Conservation (phyloP, 2,113 vertebrate species). For the Catharus bicknelli region DNA sequence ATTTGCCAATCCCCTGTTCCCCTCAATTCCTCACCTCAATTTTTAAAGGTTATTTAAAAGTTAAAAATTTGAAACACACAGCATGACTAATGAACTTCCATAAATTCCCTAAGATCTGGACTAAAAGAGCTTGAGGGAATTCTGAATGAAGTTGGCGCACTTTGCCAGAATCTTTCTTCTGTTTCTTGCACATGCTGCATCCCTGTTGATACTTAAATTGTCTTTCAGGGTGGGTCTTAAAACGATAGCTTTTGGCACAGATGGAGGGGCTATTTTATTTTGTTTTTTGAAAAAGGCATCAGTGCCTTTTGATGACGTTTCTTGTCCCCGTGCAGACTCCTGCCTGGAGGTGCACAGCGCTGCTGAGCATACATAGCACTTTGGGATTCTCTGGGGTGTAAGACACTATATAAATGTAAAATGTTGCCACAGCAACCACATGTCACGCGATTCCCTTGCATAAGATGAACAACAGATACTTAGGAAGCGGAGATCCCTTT, state of each 20-base stretch:
- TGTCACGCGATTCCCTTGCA: constrained; percentile 58
- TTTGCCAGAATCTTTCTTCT: not conserved
- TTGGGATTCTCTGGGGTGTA: constrained; percentile 22
- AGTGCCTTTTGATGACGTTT: not conserved
- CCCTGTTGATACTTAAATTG: not conserved
- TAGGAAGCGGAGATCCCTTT: constrained; percentile 36
- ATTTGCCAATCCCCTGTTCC: not conserved
- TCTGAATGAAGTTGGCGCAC: not conserved
- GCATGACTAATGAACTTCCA: not conserved
- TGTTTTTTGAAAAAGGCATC: not conserved
- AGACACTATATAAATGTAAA: constrained; percentile 39
- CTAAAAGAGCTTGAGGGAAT: not conserved
- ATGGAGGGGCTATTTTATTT: not conserved
- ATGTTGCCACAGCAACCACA: constrained; percentile 54
- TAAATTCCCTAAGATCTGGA: not conserved
- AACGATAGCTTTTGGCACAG: not conserved
- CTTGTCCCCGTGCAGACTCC: not conserved
- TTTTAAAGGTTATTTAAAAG: constrained; percentile 31
- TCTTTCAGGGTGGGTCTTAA: not conserved
- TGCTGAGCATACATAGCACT: not conserved
- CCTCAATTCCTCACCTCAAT: not conserved
- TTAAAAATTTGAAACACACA: not conserved
- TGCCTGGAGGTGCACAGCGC: not conserved
- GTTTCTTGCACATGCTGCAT: not conserved
- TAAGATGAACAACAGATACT: constrained; percentile 48